A percentile compares a stretch with the other conserved stretches of the same genome.
phyloP scores from a whole-genome alignment of 2,797 vertebrate genomes.

The Craterocephalus amniculus region DNA sequence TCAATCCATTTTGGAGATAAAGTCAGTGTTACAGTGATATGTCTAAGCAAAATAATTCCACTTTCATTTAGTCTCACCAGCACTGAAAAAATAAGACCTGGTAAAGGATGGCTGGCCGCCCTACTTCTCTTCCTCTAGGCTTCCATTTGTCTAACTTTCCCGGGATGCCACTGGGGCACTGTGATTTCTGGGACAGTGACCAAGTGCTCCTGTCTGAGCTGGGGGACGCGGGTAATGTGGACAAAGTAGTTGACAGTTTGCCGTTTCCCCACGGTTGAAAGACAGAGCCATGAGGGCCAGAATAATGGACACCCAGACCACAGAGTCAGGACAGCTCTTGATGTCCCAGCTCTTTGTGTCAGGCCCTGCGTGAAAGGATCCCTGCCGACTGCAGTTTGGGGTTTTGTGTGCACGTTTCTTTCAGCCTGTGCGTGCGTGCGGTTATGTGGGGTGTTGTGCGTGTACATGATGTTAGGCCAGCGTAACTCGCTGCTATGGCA shows the following conservation, averaged over 20 bases:
- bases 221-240: conserved; percentile 85
- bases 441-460: conserved; percentile 32
- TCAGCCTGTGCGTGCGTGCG: conserved; percentile 27
- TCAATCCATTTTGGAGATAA: conserved; percentile 25
- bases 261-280: conserved; percentile 77
- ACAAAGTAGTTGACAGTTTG: conserved; percentile 83
- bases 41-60: conserved; percentile 55
- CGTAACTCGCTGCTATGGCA: conserved; percentile 42
- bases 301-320: conserved; percentile 76
- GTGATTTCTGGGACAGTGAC: conserved; percentile 86
- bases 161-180: conserved; percentile 77
- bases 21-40: conserved; percentile 16
- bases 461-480: conserved; percentile 48
- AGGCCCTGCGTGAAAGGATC: conserved; percentile 64
- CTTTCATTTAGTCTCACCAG: conserved; percentile 58
- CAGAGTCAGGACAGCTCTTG: conserved; percentile 72
- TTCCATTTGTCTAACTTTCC: conserved; percentile 86
- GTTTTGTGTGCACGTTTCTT: conserved; percentile 24
- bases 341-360: conserved; percentile 76
- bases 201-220: conserved; percentile 84
- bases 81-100: conserved; percentile 53
- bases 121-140: conserved; percentile 82
- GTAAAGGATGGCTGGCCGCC: conserved; percentile 83
- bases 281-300: conserved; percentile 71
- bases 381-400: conserved; percentile 52